These are phyloP conservation scores for Gibbula magus DNA, from an alignment of 2,888 invertebrate genomes.

Conservation along the genomic window DNA sequence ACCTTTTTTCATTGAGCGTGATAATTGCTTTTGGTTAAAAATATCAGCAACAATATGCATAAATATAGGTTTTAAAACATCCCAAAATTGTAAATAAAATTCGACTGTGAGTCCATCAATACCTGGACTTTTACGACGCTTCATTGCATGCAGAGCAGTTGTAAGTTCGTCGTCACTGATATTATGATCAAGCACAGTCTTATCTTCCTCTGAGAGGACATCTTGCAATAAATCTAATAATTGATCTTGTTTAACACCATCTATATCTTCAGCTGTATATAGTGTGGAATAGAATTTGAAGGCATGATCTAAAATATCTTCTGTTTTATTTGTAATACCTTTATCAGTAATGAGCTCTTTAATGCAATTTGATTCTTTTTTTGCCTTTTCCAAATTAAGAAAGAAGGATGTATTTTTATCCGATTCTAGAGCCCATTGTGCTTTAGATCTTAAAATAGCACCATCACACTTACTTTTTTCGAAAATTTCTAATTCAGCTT, in stretches of 20 bases:
- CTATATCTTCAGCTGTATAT: not conserved
- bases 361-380: not conserved
- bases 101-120: constrained; percentile 12
- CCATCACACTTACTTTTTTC: not conserved
- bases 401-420: not conserved
- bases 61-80: not conserved
- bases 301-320: not conserved
- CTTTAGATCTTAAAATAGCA: not conserved
- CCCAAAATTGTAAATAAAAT: not conserved
- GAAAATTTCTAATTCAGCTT: no score
- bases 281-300: not conserved
- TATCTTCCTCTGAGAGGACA: not conserved
- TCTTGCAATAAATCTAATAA: not conserved
- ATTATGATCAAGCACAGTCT: not conserved
- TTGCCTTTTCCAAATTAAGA: not conserved
- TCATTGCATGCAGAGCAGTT: not conserved
- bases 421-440: not conserved
- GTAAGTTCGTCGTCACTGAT: not conserved
- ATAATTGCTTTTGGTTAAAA: not conserved
- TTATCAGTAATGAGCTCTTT: not conserved
- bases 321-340: not conserved
- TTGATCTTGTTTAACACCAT: not conserved
- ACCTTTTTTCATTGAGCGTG: not conserved
- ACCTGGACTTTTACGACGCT: constrained; percentile 4
- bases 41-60: not conserved